Conservation (phyloP, 2,113 vertebrate genomes). For the Epinephelus cyanopodus region DNA sequence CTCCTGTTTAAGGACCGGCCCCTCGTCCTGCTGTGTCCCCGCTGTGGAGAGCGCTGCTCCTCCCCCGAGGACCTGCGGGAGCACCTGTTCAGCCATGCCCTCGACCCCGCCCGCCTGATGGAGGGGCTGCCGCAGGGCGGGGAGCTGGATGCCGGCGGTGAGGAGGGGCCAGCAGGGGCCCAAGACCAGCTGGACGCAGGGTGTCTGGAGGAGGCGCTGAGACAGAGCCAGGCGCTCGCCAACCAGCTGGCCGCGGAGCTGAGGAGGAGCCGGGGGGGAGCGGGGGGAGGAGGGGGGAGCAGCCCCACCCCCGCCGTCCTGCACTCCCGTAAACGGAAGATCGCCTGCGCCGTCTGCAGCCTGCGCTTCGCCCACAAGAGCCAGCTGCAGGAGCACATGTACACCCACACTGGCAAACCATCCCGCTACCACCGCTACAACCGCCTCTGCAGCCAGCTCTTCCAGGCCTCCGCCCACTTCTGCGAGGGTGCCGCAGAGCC, state of each 20-base stretch:
- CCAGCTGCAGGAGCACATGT: constrained; percentile 96
- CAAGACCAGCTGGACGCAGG: constrained; percentile 80
- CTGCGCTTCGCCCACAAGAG: constrained; percentile 91
- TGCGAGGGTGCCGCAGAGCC: constrained; percentile 81
- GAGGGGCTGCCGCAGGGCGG: constrained; percentile 80
- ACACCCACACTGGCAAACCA: constrained; percentile 91
- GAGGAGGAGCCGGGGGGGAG: constrained; percentile 85
- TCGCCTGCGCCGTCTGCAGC: constrained; percentile 92
- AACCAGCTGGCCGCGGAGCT: constrained; percentile 89
- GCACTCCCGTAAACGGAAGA: constrained; percentile 92
- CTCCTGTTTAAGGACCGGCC: constrained; percentile 82
- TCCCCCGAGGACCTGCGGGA: constrained; percentile 89
- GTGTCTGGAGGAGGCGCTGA: constrained; percentile 87
- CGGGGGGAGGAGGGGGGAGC: constrained; percentile 54
- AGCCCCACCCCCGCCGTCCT: constrained; percentile 55
- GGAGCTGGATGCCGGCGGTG: constrained; percentile 74
- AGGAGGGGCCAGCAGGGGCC: constrained; percentile 67
- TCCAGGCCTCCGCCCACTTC: constrained; percentile 87
- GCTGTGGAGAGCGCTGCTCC: constrained; percentile 93
- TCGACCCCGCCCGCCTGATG: constrained; percentile 86
- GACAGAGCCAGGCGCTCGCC: constrained; percentile 88
- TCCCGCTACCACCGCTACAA: constrained; percentile 88
- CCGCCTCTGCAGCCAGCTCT: constrained; percentile 84
- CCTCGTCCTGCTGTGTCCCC: constrained; percentile 89
- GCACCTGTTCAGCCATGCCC: constrained; percentile 92